Base-by-base conservation (phyloP, 2,888 invertebrate genomes). In the Crepidodera aurea region DNA sequence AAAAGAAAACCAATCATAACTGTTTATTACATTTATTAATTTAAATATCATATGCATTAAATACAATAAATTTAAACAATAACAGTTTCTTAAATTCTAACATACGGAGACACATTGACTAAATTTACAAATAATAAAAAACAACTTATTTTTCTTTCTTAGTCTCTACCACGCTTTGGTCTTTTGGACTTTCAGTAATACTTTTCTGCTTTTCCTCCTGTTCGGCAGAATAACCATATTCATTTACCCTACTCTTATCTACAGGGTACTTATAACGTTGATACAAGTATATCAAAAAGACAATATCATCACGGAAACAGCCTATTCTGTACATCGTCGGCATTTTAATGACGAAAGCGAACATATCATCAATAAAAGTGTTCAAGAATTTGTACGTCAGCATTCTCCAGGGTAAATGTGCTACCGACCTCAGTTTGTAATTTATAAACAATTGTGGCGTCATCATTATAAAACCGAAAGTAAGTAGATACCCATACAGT, bases 391-490 rank as follows among this genome's bases (percentile, higher is more conserved):
- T 99, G 82, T 99, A 99, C 7, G 98, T 97, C 88, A 99, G 90
- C 98, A 99, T 99, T 64, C 99, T 88, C 99, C 99, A 99, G 2
- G 99, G 99, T 73, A 99, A 85, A 84, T 99, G 99, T 7, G 99
- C 99, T 1, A 99, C 98, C 13, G 98, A 98, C 79, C 99, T 98
- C 73, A 99, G 82, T 82, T 99, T 99, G 83, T 99, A 99, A 84
- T 99, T 99, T 73, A 99, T 99, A 79, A 99, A 99, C 65, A 99
- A 83, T 82, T 99, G 99, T 4, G 99, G 99, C n/a, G 98, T 99
- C 98, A 99, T 99, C 94, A 98, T 96, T 60, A 99, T 99, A 80
- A 99, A 99, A 64, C 99, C 97, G 81, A 99, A 99, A 1, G 98
- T 99, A 62, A 99, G 84, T 60, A 99, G 85, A 82, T 97, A 99